phyloP scores from a whole-genome alignment of 2,888 invertebrate genomes.

The Mimas tiliae region DNA sequence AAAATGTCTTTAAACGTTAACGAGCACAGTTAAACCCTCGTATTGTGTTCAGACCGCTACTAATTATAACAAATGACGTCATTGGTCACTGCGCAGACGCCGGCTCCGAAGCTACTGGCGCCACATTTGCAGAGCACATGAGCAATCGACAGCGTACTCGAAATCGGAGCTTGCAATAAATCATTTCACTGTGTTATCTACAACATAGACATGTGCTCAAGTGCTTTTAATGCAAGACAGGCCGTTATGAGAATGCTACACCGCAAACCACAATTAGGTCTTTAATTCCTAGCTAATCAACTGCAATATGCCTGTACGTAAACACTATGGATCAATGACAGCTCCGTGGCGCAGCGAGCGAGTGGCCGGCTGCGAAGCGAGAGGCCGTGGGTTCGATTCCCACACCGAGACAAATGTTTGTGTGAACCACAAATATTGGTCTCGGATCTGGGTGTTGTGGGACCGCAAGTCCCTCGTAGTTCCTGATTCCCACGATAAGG shows the following conservation, averaged over 20 bases:
- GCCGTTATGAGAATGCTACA: constrained; percentile 30
- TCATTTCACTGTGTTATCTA: constrained; percentile 66
- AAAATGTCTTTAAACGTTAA: constrained; percentile 3
- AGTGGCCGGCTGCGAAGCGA: too few species aligned
- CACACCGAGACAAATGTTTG: too few species aligned
- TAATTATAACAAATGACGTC: constrained; percentile 62
- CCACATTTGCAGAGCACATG: constrained; percentile 79
- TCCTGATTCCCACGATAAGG: too few species aligned
- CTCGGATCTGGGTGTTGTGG: too few species aligned
- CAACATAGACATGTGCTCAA: constrained; percentile 53
- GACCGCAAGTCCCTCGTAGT: too few species aligned
- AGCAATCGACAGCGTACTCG: constrained; percentile 60
- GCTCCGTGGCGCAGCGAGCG: too few species aligned
- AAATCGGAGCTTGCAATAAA: constrained; percentile 67
- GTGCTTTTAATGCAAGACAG: constrained; percentile 54
- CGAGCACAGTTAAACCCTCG: constrained; percentile 28
- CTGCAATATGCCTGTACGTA: neutral
- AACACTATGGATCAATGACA: neutral
- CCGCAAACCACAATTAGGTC: constrained; percentile 22
- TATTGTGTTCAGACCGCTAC: constrained; percentile 41
- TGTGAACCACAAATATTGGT: too few species aligned
- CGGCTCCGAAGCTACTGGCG: constrained; percentile 64
- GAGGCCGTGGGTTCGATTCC: too few species aligned
- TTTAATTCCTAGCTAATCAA: constrained; percentile 16
- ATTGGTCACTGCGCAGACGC: constrained; percentile 62